Percentiles rank a stretch among this genome's conserved stretches.
phyloP scores from a whole-genome alignment of 2,797 vertebrate genomes.

The Darevskia mixta region DNA sequence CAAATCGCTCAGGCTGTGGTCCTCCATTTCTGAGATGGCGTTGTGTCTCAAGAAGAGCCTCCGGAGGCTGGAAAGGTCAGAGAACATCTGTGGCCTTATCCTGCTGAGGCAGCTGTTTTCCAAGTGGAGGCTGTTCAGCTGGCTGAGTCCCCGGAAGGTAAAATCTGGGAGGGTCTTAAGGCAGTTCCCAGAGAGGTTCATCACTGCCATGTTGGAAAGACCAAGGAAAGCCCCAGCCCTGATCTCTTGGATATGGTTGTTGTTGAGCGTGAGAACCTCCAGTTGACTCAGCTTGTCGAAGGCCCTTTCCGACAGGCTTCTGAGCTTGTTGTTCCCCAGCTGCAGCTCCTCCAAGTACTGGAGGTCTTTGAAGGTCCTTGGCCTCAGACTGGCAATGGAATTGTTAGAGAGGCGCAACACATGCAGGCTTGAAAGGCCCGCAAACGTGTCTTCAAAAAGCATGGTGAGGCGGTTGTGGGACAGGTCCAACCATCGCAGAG shows the following conservation, averaged over 20 bases:
- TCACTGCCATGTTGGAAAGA: constrained; percentile 89
- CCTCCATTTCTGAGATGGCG: constrained; percentile 85
- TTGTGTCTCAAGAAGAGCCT: constrained; percentile 92
- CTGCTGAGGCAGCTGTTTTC: constrained; percentile 89
- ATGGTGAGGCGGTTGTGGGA: constrained; percentile 89
- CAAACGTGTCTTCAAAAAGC: constrained; percentile 91
- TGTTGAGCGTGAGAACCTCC: constrained; percentile 90
- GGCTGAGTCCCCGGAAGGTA: constrained; percentile 87
- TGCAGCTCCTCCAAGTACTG: constrained; percentile 93
- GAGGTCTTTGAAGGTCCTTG: constrained; percentile 92
- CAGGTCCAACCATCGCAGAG: constrained; percentile 93
- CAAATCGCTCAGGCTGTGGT: constrained; percentile 87
- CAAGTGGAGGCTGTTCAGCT: constrained; percentile 94
- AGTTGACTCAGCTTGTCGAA: constrained; percentile 92
- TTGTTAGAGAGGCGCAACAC: constrained; percentile 94
- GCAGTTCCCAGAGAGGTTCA: constrained; percentile 93
- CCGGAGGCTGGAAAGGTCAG: constrained; percentile 87
- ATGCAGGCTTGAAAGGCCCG: constrained; percentile 88
- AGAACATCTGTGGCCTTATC: constrained; percentile 84
- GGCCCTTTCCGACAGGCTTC: constrained; percentile 83
- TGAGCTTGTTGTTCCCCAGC: constrained; percentile 89
- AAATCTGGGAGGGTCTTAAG: constrained; percentile 86
- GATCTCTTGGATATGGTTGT: constrained; percentile 92
- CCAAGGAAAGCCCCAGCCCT: constrained; percentile 86
- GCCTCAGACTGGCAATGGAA: constrained; percentile 83